phyloP scores from a whole-genome alignment of 2,797 vertebrate species.

The Choloepus didactylus region DNA sequence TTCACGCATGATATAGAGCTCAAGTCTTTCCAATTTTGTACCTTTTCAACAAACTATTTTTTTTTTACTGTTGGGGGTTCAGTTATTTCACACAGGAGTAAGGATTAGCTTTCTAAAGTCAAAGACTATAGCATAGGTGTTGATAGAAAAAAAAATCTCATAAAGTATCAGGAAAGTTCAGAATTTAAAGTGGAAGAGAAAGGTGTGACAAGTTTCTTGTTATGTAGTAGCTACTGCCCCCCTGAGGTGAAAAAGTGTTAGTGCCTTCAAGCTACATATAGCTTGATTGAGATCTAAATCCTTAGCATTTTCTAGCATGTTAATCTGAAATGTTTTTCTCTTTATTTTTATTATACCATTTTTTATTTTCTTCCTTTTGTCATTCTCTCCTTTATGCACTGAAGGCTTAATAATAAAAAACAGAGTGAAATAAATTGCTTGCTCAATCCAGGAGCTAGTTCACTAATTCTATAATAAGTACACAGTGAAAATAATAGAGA shows the following conservation, averaged over 20 bases:
- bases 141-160: background rate
- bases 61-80: conserved; percentile 30
- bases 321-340: background rate
- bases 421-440: conserved; percentile 53
- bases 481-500: conserved; percentile 55
- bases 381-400: background rate
- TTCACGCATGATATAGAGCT: background rate
- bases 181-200: conserved; percentile 52
- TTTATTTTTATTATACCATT: conserved; percentile 32
- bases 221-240: conserved; percentile 64
- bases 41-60: conserved; percentile 26
- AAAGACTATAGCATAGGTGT: conserved; percentile 21
- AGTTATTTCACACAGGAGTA: conserved; percentile 62
- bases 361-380: conserved; percentile 39
- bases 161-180: conserved; percentile 34
- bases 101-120: conserved; percentile 41
- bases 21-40: conserved; percentile 36
- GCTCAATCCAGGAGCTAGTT: conserved; percentile 36
- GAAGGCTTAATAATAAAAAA: conserved; percentile 1
- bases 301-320: background rate
- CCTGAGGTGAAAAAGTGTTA: conserved; percentile 7
- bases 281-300: background rate
- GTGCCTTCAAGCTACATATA: background rate
- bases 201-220: conserved; percentile 30
- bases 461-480: conserved; percentile 34